phyloP scores from a whole-genome alignment of 2,888 invertebrate species.

The Galeopsomyia nigrocyanea region DNA sequence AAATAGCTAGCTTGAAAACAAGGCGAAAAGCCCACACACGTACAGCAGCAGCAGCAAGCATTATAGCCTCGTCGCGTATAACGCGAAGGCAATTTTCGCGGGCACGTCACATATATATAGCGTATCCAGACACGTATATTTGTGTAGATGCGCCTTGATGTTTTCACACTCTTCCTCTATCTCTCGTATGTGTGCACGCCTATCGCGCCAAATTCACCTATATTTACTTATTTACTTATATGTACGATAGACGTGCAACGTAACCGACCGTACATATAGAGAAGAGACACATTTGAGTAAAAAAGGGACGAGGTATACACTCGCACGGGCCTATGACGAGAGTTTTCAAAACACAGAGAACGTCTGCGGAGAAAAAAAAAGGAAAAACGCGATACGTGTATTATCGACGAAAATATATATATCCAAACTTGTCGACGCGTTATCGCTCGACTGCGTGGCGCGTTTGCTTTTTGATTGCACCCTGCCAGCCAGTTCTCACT shows the following conservation, averaged over 20 bases:
- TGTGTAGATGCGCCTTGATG: background rate
- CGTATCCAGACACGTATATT: background rate
- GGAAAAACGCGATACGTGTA: too few species aligned
- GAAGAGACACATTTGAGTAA: background rate
- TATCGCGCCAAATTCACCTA: background rate
- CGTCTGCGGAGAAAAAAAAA: background rate
- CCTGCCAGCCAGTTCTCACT: background rate
- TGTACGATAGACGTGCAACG: too few species aligned
- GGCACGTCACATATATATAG: slow-evolving; percentile 1
- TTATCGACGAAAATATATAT: slow-evolving; percentile 21
- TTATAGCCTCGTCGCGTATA: background rate
- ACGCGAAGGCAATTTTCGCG: background rate
- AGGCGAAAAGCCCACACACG: background rate
- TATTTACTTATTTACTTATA: background rate
- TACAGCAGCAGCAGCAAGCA: too few species aligned
- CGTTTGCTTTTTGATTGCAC: slow-evolving; percentile 7
- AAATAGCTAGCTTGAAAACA: slow-evolving; percentile 15
- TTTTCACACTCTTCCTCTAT: background rate
- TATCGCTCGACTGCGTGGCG: background rate
- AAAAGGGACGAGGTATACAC: background rate
- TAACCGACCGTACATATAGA: too few species aligned
- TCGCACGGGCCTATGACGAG: background rate
- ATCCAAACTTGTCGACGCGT: background rate
- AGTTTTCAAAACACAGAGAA: slow-evolving; percentile 12
- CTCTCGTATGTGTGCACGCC: background rate